A percentile compares a stretch with the other conserved stretches of the same genome.
Evolutionary conservation across 1,140 invertebrate species (phyloP).

Genomic region (Paraescarpia echinospica): DNA sequence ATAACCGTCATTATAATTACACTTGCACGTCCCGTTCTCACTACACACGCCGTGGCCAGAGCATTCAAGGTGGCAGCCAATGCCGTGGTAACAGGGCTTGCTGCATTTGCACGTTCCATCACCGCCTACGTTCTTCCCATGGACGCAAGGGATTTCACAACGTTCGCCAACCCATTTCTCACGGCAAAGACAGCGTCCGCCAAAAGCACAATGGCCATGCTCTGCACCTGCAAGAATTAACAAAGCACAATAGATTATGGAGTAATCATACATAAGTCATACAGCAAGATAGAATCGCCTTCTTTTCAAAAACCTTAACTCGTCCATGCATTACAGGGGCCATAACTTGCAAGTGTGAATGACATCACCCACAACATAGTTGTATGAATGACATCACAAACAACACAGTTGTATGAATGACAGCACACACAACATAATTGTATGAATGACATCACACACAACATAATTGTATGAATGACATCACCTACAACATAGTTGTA

Average conservation of each 20-base stretch:
- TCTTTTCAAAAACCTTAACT: too few relatives aligned
- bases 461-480: too few relatives aligned
- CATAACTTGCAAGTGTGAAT: too few relatives aligned
- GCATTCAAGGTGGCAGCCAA: constrained; percentile 27
- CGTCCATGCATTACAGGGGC: too few relatives aligned
- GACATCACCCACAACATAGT: too few relatives aligned
- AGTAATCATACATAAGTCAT: background rate
- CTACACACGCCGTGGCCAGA: constrained; percentile 20
- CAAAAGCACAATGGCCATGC: background rate
- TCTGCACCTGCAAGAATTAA: background rate
- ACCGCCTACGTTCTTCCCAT: constrained; percentile 34
- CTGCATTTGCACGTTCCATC: constrained; percentile 29
- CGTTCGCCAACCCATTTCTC: constrained; percentile 19
- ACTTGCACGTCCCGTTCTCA: constrained; percentile 18
- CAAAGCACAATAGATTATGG: background rate
- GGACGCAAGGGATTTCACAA: constrained; percentile 27
- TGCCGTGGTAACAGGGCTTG: constrained; percentile 24
- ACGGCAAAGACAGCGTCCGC: constrained; percentile 7
- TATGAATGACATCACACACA: too few relatives aligned
- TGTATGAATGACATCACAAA: too few relatives aligned
- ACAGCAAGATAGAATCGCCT: background rate
- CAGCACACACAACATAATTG: too few relatives aligned
- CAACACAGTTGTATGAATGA: too few relatives aligned
- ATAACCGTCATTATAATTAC: constrained; percentile 25
- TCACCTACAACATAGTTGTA: too few relatives aligned